A percentile compares a stretch with the other conserved stretches of the same genome.
These are phyloP conservation scores for Callitettix versicolor DNA, from an alignment of 1,140 invertebrate species.

Conservation along the genomic window DNA sequence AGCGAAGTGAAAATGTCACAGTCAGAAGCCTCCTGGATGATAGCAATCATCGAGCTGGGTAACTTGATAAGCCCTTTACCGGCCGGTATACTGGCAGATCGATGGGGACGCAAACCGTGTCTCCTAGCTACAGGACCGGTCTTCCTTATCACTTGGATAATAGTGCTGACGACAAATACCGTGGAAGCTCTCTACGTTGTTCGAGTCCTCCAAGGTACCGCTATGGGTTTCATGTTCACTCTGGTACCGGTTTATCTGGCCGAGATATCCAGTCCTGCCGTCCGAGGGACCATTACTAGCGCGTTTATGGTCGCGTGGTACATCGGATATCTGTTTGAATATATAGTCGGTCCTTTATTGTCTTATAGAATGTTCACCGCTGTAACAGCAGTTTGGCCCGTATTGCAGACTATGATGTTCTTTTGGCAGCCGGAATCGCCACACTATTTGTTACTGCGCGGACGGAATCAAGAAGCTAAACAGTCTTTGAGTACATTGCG, in stretches of 20 bases:
- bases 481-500: conserved; percentile 38
- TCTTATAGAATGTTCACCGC: conserved; percentile 54
- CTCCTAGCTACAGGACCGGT: conserved; percentile 52
- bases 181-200: conserved; percentile 11
- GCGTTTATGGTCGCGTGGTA: conserved; percentile 57
- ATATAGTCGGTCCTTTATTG: conserved; percentile 60
- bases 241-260: conserved; percentile 44
- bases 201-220: conserved; percentile 41
- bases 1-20: conserved; percentile 40
- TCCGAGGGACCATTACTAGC: conserved; percentile 49
- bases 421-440: conserved; percentile 73
- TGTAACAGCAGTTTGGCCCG: conserved; percentile 44
- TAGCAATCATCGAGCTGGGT: conserved; percentile 17
- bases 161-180: conserved; percentile 34
- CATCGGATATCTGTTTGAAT: conserved; percentile 64
- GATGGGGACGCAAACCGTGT: conserved; percentile 56
- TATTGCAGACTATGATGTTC: conserved; percentile 53
- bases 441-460: conserved; percentile 49
- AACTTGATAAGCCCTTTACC: conserved; percentile 25
- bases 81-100: conserved; percentile 47
- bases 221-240: conserved; percentile 43
- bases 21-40: conserved; percentile 36
- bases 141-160: conserved; percentile 35
- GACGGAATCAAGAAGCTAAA: conserved; percentile 37
- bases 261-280: conserved; percentile 51